Base-by-base conservation (phyloP, 2,888 invertebrate genomes). In the Eulithis testata region DNA sequence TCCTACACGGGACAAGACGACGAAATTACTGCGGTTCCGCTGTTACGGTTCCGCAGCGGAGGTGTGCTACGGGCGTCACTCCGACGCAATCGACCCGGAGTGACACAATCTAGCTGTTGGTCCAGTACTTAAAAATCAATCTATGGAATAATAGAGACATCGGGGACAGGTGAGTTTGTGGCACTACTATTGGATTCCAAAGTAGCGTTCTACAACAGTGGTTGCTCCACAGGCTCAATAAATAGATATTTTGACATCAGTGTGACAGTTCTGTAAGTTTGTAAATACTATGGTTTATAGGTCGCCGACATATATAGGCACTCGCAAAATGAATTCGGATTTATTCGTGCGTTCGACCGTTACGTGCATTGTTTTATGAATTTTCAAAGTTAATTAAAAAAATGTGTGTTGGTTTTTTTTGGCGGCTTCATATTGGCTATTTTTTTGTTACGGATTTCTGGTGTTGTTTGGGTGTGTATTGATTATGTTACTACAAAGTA, bases 321-420 rank as follows among this genome's bases (percentile, higher is more conserved):
- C 60, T 67, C 58, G 51, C 59, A 66, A 73, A 73, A 72, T 68
- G 70, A 66, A 73, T 71, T 71, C 70, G 57, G 66, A 73, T 68
- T 75, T 59, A 67, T 45, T 58, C 45, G 65, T 52, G 66, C 70
- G 65, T 64, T 67, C 68, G 64, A 37, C 31, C 57, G 63, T 70
- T 67, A 69, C 69, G 65, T 60, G 67, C 69, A 66, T 65, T 70
- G 70, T 72, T 69, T 69, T 70, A 69, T 68, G 67, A 70, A 67
- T 72, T 67, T 62, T 51, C 66, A 64, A 65, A 64, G 63, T 72
- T 72, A 70, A 70, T 72, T 72, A 70, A 72, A 47, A 21, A 72
- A 72, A 37, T 54, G 53, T 49, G 37, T 49, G 37, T 36, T 62
- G 47, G 47, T 52, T 61, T 62, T 59, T 51, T 61, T 55, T 52